Conservation (phyloP, 2,888 invertebrate genomes). For the Cryptus armator region DNA sequence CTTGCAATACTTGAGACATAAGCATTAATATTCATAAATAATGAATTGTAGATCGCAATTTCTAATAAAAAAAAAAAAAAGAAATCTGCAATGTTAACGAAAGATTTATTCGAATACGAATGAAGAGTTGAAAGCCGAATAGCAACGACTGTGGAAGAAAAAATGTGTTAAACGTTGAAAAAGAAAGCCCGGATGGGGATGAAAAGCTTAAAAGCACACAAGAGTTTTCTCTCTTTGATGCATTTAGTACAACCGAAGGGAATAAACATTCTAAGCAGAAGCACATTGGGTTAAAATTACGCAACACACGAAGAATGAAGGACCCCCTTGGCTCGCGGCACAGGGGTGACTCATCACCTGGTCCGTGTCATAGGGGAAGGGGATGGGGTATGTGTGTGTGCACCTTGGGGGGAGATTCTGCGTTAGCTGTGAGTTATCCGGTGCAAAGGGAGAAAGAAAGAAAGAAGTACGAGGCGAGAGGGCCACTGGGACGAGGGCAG, state of each 20-base stretch:
- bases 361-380: constrained; percentile 71
- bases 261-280: constrained; percentile 24
- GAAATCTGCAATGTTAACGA: no score
- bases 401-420: constrained; percentile 42
- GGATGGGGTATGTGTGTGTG: constrained; percentile 32
- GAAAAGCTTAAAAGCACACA: background rate
- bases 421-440: constrained; percentile 51
- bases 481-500: constrained; percentile 44
- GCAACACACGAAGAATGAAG: constrained; percentile 63
- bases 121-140: no score
- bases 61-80: no score
- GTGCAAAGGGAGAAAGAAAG: constrained; percentile 31
- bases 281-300: constrained; percentile 72
- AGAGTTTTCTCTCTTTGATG: background rate
- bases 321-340: constrained; percentile 71
- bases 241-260: constrained; percentile 1
- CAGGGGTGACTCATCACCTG: constrained; percentile 84
- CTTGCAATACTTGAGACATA: background rate
- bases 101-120: no score
- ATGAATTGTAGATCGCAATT: no score
- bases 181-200: background rate
- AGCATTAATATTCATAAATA: background rate
- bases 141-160: background rate
- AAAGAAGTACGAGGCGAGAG: constrained; percentile 38
- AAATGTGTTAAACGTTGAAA: background rate